phyloP scores from a whole-genome alignment of 1,140 invertebrate species.

The Pinna nobilis region DNA sequence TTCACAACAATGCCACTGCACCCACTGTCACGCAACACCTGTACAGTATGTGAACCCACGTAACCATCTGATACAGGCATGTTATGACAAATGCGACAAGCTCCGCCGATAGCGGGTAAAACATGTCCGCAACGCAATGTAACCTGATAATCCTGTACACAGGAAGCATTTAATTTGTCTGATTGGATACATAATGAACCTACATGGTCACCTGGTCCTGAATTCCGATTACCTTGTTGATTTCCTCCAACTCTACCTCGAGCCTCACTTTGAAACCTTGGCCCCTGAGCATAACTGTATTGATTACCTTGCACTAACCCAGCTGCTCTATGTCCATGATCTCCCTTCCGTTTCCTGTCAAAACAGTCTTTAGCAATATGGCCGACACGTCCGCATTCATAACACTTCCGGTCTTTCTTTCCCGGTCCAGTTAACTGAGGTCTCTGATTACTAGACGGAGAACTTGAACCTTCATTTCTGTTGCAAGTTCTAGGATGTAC shows the following conservation, averaged over 20 bases:
- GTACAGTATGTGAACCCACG: neutral
- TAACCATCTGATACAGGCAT: neutral
- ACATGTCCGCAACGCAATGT: neutral
- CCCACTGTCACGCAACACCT: constrained; percentile 38
- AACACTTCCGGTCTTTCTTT: neutral
- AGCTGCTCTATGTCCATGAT: neutral
- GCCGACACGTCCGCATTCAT: neutral
- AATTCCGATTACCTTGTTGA: neutral
- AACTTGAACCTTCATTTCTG: neutral
- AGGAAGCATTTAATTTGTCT: neutral
- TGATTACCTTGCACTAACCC: neutral
- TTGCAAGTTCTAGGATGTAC: neutral
- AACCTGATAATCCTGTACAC: neutral
- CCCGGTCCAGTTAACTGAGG: neutral
- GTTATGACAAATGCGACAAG: neutral
- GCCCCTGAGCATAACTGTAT: neutral
- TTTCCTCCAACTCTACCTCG: neutral
- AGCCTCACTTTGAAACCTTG: neutral
- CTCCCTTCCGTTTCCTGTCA: neutral
- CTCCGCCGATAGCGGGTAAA: neutral
- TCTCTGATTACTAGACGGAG: neutral
- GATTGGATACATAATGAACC: neutral
- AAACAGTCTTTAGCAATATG: neutral
- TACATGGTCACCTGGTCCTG: neutral
- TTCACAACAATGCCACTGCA: constrained; percentile 37